phyloP scores from a whole-genome alignment of 2,888 invertebrate species.

The Phania funesta region DNA sequence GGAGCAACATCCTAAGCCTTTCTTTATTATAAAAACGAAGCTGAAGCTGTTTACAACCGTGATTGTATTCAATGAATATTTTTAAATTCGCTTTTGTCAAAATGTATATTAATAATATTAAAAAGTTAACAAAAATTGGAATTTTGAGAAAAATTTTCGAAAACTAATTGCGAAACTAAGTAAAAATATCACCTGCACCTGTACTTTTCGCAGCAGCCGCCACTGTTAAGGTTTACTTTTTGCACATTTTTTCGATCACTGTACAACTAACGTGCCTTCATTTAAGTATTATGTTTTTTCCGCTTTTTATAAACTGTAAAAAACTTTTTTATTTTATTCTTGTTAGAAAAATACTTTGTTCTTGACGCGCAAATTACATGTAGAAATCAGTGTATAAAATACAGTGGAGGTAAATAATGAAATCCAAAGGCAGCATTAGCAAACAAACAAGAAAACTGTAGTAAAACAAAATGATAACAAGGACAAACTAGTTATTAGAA shows the following conservation, averaged over 20 bases:
- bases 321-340: not conserved
- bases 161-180: too few relatives aligned
- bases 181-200: too few relatives aligned
- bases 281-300: not conserved
- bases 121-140: too few relatives aligned
- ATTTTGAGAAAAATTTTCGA: too few relatives aligned
- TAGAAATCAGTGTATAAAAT: constrained; percentile 3
- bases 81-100: too few relatives aligned
- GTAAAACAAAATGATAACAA: constrained; percentile 38
- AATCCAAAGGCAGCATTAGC: not conserved
- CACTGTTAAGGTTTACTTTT: not conserved
- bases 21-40: too few relatives aligned
- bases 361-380: constrained; percentile 3
- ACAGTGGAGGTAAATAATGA: not conserved
- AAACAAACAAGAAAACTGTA: not conserved
- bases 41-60: too few relatives aligned
- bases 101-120: too few relatives aligned
- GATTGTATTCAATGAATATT: too few relatives aligned
- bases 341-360: not conserved
- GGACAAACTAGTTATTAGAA: constrained; percentile 37
- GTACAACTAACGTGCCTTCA: not conserved
- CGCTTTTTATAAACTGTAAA: not conserved
- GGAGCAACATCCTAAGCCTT: not conserved
- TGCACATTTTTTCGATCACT: not conserved
- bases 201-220: too few relatives aligned